Evolutionary conservation across 2,797 vertebrate species (phyloP).

Genomic region (Sebastes oblongus): DNA sequence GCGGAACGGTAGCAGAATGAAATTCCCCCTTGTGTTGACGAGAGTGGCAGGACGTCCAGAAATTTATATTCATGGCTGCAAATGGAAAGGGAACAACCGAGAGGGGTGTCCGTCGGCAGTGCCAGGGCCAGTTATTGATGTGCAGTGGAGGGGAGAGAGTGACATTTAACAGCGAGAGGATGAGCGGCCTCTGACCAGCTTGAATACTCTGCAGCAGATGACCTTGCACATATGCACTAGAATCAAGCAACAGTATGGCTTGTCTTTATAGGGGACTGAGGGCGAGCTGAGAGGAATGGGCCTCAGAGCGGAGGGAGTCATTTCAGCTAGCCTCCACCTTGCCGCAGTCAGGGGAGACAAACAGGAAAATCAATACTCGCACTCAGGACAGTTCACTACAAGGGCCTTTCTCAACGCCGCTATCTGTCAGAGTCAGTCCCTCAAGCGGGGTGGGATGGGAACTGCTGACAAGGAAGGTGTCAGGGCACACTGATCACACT

Average conservation of each 20-base stretch:
- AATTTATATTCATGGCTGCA: conserved; percentile 70
- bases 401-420: conserved; percentile 68
- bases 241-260: conserved; percentile 8
- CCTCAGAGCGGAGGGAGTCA: conserved; percentile 55
- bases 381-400: conserved; percentile 78
- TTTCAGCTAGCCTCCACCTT: conserved; percentile 60
- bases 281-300: conserved; percentile 24
- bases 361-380: conserved; percentile 80
- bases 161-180: conserved; percentile 73
- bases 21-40: conserved; percentile 48
- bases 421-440: conserved; percentile 77
- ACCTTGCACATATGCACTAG: conserved; percentile 31
- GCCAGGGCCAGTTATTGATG: conserved; percentile 65
- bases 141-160: conserved; percentile 59
- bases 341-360: conserved; percentile 74
- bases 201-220: conserved; percentile 28
- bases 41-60: conserved; percentile 56
- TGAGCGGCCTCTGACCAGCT: conserved; percentile 37
- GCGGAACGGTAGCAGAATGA: conserved; percentile 31
- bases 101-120: conserved; percentile 54
- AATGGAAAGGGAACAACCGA: conserved; percentile 66
- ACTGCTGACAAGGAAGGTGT: conserved; percentile 79
- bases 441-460: conserved; percentile 63
- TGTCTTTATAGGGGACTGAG: conserved; percentile 23
- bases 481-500: conserved; percentile 70